Evolutionary conservation across 2,113 vertebrate species (phyloP), one percentile per base, ranked within the genome.

Genomic region (Microtus richardsoni): DNA sequence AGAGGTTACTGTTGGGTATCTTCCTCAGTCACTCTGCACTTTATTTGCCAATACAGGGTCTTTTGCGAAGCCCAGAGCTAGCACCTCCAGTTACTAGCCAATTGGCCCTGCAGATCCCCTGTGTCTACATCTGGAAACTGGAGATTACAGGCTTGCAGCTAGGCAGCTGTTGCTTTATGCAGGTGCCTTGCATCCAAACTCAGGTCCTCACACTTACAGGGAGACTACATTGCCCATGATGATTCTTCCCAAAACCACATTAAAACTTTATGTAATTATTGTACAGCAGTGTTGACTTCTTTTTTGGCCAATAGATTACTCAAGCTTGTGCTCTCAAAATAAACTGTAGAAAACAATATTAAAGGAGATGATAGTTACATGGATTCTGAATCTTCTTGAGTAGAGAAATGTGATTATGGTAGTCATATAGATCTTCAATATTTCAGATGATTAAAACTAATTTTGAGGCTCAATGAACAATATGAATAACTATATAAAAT

Each of bases 401-500:
- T 88, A 70, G 30, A 95, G 77, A 98, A 75, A 89, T 96, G 82
- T 24, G 89, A 96, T 95, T 95, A 84, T 90, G 92, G 89, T 47
- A 75, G 92, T 97, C 88, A 95, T 96, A 97, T 89, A 96, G 95
- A 94, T 88, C 62, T 91, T 96, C 91, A 77, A 68, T 79, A 93
- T 96, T 98, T 98, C 95, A 97, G 96, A 96, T 97, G 97, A 98
- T 98, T 98, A 98, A 98, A 97, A 98, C 96, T 95, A 97, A 98
- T 98, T 98, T 98, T 98, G 96, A 98, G 96, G 96, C 95, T 97
- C 96, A 92, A 64, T 92, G 95, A 98, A 98, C 94, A 98, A 97
- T 93, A 28, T 96, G 80, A 75, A 70, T 52, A 54, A 96, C 92
- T 90, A 91, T 77, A 96, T 93, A 95, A 98, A 98, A 98, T 87